Evolutionary conservation across 2,113 vertebrate species (phyloP), one percentile per base, ranked within the genome.

Genomic region (Irena cyanogastra): DNA sequence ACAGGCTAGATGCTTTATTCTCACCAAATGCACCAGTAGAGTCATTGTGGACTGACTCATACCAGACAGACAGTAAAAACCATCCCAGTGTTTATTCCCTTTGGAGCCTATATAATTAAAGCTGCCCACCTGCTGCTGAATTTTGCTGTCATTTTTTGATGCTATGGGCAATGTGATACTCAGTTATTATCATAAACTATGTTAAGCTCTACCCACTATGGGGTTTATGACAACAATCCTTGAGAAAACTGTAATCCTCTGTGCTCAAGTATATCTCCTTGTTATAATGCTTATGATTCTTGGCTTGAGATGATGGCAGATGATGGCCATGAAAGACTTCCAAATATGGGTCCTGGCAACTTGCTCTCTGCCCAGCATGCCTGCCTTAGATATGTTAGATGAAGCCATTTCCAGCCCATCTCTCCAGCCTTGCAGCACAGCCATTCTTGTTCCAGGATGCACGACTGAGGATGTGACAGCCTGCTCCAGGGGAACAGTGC

Each of bases 201-300:
- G 94, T 92, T 94, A 93, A 96, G 91, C 91, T 94, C 57, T 95
- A 83, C 93, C 91, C 95, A 92, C 96, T 44, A 37, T 28, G 83
- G 85, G 88, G 76, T 91, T 96, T 94, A 82, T 76, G 89, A 94
- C 92, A 95, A 96, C 94, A 94, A 42, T 96, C 89, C 89, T 93
- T 94, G 94, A 96, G 95, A 97, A 96, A 96, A 92, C 78, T 83
- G 89, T 96, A 96, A 96, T 97, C 95, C 92, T 87, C 89, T 91
- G 69, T 50, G 78, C 92, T 96, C 89, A 96, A 94, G 83, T 95
- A 83, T 87, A 94, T 94, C 90, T 95, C 81, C 96, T 97, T 96
- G 81, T 97, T 96, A 95, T 95, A 95, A 95, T 93, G 92, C 94
- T 96, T 92, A 92, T 94, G 91, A 96, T 96, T 96, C 95, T 97